Evolutionary conservation across 2,113 vertebrate species (phyloP).

Genomic region (Rattus rattus): DNA sequence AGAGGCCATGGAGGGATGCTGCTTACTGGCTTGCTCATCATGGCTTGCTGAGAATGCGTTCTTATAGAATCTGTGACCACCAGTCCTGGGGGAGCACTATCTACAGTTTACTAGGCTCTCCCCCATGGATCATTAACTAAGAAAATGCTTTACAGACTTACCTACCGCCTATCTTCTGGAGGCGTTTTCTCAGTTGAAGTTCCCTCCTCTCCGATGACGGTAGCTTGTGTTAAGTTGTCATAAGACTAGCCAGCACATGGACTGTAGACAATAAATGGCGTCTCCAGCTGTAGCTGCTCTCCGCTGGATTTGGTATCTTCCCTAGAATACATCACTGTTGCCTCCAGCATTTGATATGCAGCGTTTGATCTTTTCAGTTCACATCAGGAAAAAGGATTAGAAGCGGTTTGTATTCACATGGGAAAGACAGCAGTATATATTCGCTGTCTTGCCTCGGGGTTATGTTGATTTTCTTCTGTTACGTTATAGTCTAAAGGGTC

Average conservation of each 20-base stretch:
- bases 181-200: not conserved
- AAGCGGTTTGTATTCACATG: conserved; percentile 70
- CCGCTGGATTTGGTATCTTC: conserved; percentile 12
- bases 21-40: not conserved
- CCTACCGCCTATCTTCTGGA: not conserved
- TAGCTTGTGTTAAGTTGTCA: not conserved
- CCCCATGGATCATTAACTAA: not conserved
- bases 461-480: conserved; percentile 66
- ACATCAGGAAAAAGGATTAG: conserved; percentile 74
- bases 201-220: not conserved
- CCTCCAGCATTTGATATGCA: conserved; percentile 60
- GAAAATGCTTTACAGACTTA: not conserved
- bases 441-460: conserved; percentile 63
- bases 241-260: not conserved
- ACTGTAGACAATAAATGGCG: not conserved
- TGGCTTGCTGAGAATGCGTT: not conserved
- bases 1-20: not conserved
- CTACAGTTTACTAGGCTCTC: not conserved
- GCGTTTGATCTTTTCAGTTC: conserved; percentile 72
- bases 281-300: not conserved
- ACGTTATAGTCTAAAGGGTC: conserved; percentile 49
- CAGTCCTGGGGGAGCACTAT: not conserved
- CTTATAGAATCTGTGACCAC: not conserved
- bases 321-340: conserved; percentile 58
- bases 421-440: conserved; percentile 65